Base-by-base conservation (phyloP, 1,140 invertebrate species). In the Cydia fagiglandana region DNA sequence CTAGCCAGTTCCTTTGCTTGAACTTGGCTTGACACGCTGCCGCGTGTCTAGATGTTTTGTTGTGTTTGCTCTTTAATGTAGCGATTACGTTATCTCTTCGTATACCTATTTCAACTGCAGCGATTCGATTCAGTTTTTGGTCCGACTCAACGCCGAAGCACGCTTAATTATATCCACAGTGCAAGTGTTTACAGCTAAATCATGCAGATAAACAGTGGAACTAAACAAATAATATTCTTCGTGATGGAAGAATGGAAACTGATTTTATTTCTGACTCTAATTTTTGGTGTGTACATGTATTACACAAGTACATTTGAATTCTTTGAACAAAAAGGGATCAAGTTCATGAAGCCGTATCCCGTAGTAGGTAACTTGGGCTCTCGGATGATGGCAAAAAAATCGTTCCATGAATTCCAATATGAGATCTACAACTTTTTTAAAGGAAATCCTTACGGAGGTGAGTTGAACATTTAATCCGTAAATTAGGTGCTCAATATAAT, bases 381-480 rank as follows among this genome's bases (percentile, higher is more conserved):
- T 5, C 80, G 88, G 75, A 70, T 94, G 45, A 77, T 86, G 34
- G 83, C 88, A 4, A 88, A 82, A 83, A 86, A 80, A 76, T 92
- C 93, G n/a, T 93, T 93, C 79, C 89, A 92, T 79, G 86, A 93
- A 70, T 92, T 89, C 75, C 92, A 93, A 77, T 80, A 87, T 20
- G 84, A 93, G 45, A 81, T 91, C 50, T 92, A 94, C 73, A 89
- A 89, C 38, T 79, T 89, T 73, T 93, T 94, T 77, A 89, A 92
- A 86, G 93, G 92, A 80, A 76, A 88, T 75, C 89, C 84, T 38
- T 92, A 84, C 84, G 93, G 88, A 74, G 93, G 93, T 94, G 85
- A 88, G 86, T 85, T 47, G 17, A 10, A 41, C 38, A 45, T 66
- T 41, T 17, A 50, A 12, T 64, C 76, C 73, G 30, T 73, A n/a